Evolutionary conservation across 2,797 vertebrate species (phyloP), one percentile per base, ranked within the genome.

Genomic region (Lagocephalus sceleratus): DNA sequence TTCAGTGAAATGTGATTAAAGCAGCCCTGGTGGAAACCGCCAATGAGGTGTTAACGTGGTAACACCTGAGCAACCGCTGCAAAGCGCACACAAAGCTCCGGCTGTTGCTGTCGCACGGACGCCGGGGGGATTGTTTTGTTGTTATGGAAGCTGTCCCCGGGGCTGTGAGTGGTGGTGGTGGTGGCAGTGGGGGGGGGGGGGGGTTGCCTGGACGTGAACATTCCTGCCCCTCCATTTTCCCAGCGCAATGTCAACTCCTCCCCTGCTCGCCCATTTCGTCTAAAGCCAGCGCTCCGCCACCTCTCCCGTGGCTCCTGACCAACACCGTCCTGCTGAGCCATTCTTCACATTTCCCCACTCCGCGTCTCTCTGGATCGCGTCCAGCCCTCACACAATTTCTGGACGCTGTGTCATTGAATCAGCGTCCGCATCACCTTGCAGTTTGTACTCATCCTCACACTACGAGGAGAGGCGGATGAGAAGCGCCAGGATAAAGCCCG

Each of bases 341-440:
- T 80, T 78, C 82, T 77, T 85, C 83, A 83, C 83, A 86, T 86
- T 86, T 87, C 84, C 79, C 79, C 83, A 78, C 65, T 63, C 73
- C 73, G 81, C 83, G 82, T 80, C 70, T 84, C 66, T 61, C 59
- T 70, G 66, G 70, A 76, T 45, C 47, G 44, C 61, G 6, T 77
- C 71, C 82, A 54, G 56, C 59, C 74, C 75, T 63, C 78, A 67
- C 65, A 67, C 72, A 57, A 16, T 61, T 65, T 72, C 69, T 64
- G 76, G 78, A 82, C 57, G 17, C 49, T 51, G 68, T 71, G 71
- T 66, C 79, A 62, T 17, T 72, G 68, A 79, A 75, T 73, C 41
- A 69, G 49, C 49, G 71, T 49, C 60, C 39, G 29, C 72, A 71
- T 78, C 75, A 73, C 77, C 72, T 73, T 60, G 70, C 35, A 57